Conservation (phyloP, 2,888 invertebrate species). For the Nemapogon koenigi region DNA sequence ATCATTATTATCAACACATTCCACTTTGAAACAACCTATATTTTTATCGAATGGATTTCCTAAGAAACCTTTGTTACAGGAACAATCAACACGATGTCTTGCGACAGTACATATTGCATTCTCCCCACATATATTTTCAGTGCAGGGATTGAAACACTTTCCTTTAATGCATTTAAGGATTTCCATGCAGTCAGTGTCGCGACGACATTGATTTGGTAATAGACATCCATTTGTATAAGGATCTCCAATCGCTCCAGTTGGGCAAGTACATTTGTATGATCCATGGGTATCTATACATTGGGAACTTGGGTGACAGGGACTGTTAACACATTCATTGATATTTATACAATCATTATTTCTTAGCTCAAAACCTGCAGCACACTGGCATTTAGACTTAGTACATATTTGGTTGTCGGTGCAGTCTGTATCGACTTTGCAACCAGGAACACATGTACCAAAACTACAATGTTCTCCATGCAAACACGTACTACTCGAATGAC, state of each 20-base stretch:
- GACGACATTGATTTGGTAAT: conserved; percentile 77
- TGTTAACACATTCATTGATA: conserved; percentile 80
- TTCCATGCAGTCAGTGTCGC: conserved; percentile 76
- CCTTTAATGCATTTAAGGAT: conserved; percentile 76
- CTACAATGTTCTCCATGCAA: conserved; percentile 88
- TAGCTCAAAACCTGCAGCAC: conserved; percentile 76
- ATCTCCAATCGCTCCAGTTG: conserved; percentile 79
- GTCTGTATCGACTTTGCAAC: conserved; percentile 82
- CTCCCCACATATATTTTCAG: conserved; percentile 72
- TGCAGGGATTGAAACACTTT: conserved; percentile 84
- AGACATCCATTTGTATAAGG: conserved; percentile 74
- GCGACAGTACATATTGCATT: conserved; percentile 78
- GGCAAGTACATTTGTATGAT: conserved; percentile 81
- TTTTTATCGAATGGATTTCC: conserved; percentile 80
- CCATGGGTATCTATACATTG: conserved; percentile 81
- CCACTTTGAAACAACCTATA: conserved; percentile 88
- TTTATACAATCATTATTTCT: conserved; percentile 80
- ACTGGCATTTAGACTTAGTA: conserved; percentile 75
- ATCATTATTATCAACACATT: conserved; percentile 79
- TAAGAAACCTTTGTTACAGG: conserved; percentile 80
- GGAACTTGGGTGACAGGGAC: conserved; percentile 82
- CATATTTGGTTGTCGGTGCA: conserved; percentile 83
- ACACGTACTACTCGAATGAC: conserved; percentile 90
- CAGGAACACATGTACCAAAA: conserved; percentile 80
- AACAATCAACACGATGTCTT: conserved; percentile 75